Evolutionary conservation across 2,888 invertebrate genomes (phyloP).

Genomic region (Sceliomorpha sp.): DNA sequence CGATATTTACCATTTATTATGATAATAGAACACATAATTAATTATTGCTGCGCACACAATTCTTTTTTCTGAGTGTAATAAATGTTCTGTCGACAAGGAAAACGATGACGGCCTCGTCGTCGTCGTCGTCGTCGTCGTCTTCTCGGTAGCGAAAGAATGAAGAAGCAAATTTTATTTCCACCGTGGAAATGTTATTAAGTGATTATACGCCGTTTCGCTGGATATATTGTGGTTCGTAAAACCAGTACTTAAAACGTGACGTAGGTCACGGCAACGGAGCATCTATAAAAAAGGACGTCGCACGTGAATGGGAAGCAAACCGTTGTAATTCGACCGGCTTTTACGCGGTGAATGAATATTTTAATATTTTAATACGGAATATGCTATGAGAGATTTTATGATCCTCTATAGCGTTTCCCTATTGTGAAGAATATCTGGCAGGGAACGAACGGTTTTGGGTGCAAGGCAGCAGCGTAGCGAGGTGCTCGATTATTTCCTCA

Average conservation of each 20-base stretch:
- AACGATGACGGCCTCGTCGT: too few species aligned
- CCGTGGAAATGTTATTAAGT: slow-evolving; percentile 32
- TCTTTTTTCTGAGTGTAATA: too few species aligned
- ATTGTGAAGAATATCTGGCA: slow-evolving; percentile 63
- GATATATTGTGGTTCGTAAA: slow-evolving; percentile 59
- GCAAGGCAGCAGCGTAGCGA: slow-evolving; percentile 28
- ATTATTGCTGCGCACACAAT: too few species aligned
- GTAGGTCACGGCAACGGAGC: slow-evolving; percentile 70
- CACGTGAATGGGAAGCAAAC: slow-evolving; percentile 73
- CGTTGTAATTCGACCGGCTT: slow-evolving; percentile 75
- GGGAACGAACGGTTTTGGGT: slow-evolving; percentile 32
- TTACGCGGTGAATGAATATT: slow-evolving; percentile 77
- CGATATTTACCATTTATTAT: too few species aligned
- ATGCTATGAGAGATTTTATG: slow-evolving; percentile 73
- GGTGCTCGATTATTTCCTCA: slow-evolving; percentile 45
- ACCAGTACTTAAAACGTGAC: slow-evolving; percentile 69
- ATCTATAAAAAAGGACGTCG: slow-evolving; percentile 64
- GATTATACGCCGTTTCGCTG: slow-evolving; percentile 30
- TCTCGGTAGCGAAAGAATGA: too few species aligned
- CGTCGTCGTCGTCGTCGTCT: too few species aligned
- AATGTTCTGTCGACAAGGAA: too few species aligned
- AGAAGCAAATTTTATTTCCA: slow-evolving; percentile 31
- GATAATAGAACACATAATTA: too few species aligned
- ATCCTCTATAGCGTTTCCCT: slow-evolving; percentile 65
- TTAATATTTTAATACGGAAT: slow-evolving; percentile 79